Percentiles rank a stretch among this genome's conserved stretches.
phyloP scores from a whole-genome alignment of 2,113 vertebrate genomes.

The Xenopus borealis region DNA sequence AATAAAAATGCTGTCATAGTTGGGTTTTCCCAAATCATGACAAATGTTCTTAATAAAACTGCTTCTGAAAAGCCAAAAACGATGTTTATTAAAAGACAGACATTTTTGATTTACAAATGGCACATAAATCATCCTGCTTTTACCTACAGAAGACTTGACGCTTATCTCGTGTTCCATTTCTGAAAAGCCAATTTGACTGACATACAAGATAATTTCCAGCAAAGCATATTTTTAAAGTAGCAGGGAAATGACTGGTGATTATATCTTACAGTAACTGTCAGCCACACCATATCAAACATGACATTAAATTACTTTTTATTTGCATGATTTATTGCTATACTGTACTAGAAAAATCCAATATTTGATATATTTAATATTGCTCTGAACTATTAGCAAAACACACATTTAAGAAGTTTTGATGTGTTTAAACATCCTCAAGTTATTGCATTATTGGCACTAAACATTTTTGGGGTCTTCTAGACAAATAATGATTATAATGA shows the following conservation, averaged over 20 bases:
- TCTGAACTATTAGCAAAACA: conserved; percentile 79
- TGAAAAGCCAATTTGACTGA: conserved; percentile 77
- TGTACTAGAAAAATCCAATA: conserved; percentile 68
- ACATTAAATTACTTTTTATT: conserved; percentile 82
- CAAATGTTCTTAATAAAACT: conserved; percentile 65
- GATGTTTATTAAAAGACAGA: conserved; percentile 63
- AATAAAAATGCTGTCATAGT: conserved; percentile 49
- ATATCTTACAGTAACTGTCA: conserved; percentile 84
- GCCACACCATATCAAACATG: conserved; percentile 76
- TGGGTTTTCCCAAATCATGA: conserved; percentile 61
- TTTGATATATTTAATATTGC: conserved; percentile 70
- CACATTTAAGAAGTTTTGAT: conserved; percentile 60
- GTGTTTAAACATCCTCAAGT: too few relatives aligned
- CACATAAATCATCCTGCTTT: conserved; percentile 76
- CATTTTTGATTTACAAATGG: conserved; percentile 66
- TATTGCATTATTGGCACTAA: too few relatives aligned
- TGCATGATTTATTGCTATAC: conserved; percentile 79
- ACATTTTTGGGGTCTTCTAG: too few relatives aligned
- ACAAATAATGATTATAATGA: too few relatives aligned
- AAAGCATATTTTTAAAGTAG: conserved; percentile 74
- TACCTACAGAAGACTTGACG: conserved; percentile 73
- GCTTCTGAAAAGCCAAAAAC: conserved; percentile 63
- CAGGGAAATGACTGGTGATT: conserved; percentile 75
- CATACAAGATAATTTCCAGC: conserved; percentile 85
- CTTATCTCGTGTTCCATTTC: conserved; percentile 73